Conservation (phyloP, 2,797 vertebrate species). For the Hapalemur alaotrensis region DNA sequence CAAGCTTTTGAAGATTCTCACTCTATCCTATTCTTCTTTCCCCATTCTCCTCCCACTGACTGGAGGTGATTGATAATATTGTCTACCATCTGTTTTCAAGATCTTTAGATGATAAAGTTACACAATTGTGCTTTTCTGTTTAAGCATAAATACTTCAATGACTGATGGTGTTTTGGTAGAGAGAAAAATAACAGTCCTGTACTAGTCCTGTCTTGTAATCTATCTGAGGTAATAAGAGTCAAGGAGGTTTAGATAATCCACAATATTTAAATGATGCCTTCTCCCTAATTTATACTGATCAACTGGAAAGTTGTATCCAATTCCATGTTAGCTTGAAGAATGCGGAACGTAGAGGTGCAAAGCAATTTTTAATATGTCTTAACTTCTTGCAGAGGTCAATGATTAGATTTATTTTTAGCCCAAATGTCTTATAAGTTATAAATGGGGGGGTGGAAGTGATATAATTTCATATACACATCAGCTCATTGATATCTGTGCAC, state of each 20-base stretch:
- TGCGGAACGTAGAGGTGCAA: neutral
- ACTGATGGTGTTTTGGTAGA: neutral
- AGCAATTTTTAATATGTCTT: neutral
- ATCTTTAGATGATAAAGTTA: conserved; percentile 26
- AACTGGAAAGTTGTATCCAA: neutral
- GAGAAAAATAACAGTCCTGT: neutral
- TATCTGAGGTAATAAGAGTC: neutral
- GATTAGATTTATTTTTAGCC: neutral
- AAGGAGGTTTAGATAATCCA: neutral
- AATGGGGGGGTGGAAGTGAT: neutral
- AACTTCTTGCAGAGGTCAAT: neutral
- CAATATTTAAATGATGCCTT: neutral
- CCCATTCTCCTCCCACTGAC: neutral
- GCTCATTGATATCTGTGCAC: neutral
- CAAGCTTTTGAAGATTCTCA: neutral
- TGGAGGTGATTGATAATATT: neutral
- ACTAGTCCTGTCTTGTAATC: neutral
- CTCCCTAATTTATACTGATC: neutral
- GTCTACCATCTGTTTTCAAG: neutral
- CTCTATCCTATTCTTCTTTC: neutral
- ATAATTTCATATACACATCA: neutral
- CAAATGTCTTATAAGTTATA: neutral
- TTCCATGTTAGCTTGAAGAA: neutral
- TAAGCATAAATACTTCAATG: neutral
- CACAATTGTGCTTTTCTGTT: neutral